These are phyloP conservation scores for Pseudopodoces humilis DNA, from an alignment of 2,113 vertebrate genomes.

Conservation along the genomic window DNA sequence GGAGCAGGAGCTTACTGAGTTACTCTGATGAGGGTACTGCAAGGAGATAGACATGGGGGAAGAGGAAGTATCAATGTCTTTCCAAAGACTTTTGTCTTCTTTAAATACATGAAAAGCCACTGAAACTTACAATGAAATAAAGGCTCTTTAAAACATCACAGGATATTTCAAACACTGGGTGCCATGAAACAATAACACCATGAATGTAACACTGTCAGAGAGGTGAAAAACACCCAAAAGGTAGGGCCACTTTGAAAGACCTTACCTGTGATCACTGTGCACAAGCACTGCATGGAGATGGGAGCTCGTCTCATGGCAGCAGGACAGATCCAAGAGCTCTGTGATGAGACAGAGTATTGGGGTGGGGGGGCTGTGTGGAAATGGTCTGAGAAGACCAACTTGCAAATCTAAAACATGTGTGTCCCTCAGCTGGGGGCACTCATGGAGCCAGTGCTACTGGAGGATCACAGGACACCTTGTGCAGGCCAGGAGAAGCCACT, in stretches of 20 bases:
- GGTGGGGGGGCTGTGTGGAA: accelerated
- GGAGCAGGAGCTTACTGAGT: accelerated
- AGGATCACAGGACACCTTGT: background rate
- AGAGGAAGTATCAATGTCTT: background rate
- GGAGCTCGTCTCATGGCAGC: background rate
- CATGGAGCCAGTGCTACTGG: accelerated
- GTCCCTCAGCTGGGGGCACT: background rate
- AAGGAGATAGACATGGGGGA: background rate
- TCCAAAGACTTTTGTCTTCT: background rate
- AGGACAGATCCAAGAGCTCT: background rate
- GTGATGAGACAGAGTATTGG: background rate
- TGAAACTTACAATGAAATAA: background rate
- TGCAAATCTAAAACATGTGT: accelerated
- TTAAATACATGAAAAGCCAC: background rate
- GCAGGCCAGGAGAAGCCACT: background rate
- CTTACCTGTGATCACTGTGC: accelerated
- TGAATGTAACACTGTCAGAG: background rate
- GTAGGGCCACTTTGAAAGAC: background rate
- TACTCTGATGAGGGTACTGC: background rate
- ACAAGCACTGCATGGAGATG: background rate
- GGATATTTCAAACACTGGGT: background rate
- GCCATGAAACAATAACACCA: background rate
- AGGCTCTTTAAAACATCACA: background rate
- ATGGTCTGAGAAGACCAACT: background rate
- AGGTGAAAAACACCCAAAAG: background rate